A percentile compares a stretch with the other conserved stretches of the same genome.
Conservation (phyloP, 92 coral and sea anemone genomes). For the Epizoanthus scotinus region DNA sequence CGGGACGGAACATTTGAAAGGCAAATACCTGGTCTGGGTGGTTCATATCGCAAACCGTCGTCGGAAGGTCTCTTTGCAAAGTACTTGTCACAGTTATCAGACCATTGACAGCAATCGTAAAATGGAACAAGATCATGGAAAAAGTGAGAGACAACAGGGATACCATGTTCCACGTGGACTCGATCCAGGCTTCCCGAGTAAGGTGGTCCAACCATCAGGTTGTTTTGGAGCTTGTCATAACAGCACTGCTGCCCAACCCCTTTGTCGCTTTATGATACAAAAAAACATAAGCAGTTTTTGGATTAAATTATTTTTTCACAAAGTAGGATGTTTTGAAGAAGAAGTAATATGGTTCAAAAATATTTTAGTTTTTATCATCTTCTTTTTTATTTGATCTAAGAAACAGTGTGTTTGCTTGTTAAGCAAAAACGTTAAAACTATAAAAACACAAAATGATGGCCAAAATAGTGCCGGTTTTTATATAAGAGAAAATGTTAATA, state of each 20-base stretch:
- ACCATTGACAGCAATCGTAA: slow-evolving; percentile 62
- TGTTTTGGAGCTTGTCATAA: slow-evolving; percentile 55
- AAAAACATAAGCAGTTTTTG: no score
- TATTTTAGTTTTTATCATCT: no score
- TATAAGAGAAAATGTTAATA: no score
- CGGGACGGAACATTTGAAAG: no score
- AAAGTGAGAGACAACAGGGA: slow-evolving; percentile 70
- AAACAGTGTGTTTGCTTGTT: no score
- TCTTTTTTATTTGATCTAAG: no score
- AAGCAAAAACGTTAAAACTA: no score
- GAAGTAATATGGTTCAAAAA: no score
- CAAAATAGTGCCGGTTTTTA: no score
- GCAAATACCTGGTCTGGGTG: slow-evolving; percentile 87
- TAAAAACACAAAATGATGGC: no score
- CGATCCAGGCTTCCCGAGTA: slow-evolving; percentile 66
- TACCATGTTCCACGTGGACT: slow-evolving; percentile 63
- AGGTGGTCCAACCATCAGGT: slow-evolving; percentile 65
- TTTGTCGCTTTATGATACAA: slow-evolving; percentile 39
- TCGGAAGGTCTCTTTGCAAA: slow-evolving; percentile 77
- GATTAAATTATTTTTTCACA: no score
- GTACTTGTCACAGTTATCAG: slow-evolving; percentile 59
- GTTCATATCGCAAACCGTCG: slow-evolving; percentile 62
- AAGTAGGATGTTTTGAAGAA: no score
- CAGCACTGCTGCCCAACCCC: slow-evolving; percentile 89
- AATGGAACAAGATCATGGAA: slow-evolving; percentile 71